A percentile compares a stretch with the other conserved stretches of the same genome.
phyloP scores from a whole-genome alignment of 2,888 invertebrate genomes.

The Pegoplata infirma region DNA sequence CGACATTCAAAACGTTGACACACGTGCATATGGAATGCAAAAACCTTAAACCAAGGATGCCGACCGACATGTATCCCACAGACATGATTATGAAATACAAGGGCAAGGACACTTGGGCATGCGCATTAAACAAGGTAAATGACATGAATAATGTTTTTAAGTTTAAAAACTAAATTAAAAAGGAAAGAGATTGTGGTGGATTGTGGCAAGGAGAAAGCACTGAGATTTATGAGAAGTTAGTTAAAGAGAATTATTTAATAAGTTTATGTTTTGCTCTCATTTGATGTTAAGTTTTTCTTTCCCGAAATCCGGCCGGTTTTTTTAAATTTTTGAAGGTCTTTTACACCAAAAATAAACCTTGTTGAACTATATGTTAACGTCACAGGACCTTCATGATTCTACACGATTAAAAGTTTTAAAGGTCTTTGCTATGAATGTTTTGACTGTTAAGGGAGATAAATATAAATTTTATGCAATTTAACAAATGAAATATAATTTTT shows the following conservation, averaged over 20 bases:
- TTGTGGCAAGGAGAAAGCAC: too few relatives aligned
- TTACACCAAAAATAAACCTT: constrained; percentile 9
- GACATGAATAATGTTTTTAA: constrained; percentile 22
- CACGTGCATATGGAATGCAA: constrained; percentile 28
- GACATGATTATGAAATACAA: constrained; percentile 67
- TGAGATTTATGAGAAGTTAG: too few relatives aligned
- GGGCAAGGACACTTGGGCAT: constrained; percentile 77
- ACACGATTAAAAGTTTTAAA: background rate
- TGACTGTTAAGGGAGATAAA: background rate
- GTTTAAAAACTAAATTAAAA: background rate
- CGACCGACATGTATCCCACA: constrained; percentile 40
- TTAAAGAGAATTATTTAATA: background rate
- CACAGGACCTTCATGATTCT: constrained; percentile 36
- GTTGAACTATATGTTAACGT: constrained; percentile 20
- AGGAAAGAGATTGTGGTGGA: too few relatives aligned
- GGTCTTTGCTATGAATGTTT: constrained; percentile 30
- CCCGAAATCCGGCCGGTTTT: constrained; percentile 27
- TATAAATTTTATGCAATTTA: background rate
- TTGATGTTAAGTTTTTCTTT: constrained; percentile 13
- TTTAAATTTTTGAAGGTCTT: background rate
- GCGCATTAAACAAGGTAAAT: constrained; percentile 67
- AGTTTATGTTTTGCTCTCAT: constrained; percentile 14
- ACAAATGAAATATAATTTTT: background rate
- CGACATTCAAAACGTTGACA: constrained; percentile 22
- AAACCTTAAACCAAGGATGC: constrained; percentile 44